phyloP scores from a whole-genome alignment of 1,140 invertebrate genomes.

The Drosophila lacteicornis region DNA sequence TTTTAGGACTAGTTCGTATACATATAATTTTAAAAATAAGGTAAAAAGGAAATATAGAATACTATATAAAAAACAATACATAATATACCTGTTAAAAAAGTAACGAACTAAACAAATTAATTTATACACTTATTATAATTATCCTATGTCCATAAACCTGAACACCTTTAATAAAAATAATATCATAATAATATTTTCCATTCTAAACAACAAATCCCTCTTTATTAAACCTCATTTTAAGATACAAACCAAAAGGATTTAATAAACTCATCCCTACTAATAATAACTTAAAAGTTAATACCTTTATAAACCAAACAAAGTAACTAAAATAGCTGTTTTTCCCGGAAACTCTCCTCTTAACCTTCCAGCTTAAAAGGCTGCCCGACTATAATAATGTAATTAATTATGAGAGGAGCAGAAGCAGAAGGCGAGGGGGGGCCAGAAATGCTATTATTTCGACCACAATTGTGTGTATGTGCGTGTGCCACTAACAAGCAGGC shows the following conservation, averaged over 20 bases:
- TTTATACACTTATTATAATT: not conserved
- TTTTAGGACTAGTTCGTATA: no score
- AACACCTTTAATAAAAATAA: rapidly evolving
- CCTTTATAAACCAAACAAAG: not conserved
- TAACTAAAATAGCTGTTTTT: not conserved
- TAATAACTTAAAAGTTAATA: not conserved
- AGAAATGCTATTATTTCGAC: slow-evolving; percentile 27
- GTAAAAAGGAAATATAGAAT: no score
- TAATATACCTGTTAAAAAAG: no score
- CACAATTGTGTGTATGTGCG: slow-evolving; percentile 32
- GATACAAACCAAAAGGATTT: not conserved
- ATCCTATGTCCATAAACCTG: no score
- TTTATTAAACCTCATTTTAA: not conserved
- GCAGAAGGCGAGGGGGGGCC: not conserved
- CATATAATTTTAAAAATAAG: no score
- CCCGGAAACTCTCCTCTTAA: not conserved
- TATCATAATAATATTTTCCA: no score
- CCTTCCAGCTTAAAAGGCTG: not conserved
- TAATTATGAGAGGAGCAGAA: not conserved
- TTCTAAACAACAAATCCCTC: not conserved
- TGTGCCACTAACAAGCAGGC: slow-evolving; percentile 75
- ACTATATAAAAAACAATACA: no score
- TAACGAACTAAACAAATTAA: no score
- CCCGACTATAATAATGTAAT: slow-evolving; percentile 15
- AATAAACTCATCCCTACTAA: not conserved